Evolutionary conservation across 2,113 vertebrate genomes (phyloP).

Genomic region (Leuciscus idus): DNA sequence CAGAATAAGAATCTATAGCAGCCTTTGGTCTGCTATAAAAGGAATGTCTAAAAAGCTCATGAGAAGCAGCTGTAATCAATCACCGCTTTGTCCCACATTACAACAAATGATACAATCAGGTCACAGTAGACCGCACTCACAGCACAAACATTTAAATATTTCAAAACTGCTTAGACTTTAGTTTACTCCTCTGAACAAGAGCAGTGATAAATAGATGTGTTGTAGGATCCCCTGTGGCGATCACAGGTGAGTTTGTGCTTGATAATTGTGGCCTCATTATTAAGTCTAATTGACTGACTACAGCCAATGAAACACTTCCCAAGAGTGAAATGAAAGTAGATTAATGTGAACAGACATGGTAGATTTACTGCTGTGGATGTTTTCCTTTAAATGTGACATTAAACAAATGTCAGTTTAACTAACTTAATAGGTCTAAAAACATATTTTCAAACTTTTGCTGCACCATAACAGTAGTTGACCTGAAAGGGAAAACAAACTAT

Average conservation of each 20-base stretch:
- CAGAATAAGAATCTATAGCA: neutral
- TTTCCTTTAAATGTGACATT: neutral
- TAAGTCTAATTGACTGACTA: constrained; percentile 64
- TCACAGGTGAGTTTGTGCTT: neutral
- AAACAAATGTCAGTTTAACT: neutral
- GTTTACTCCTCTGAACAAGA: neutral
- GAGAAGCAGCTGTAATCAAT: constrained; percentile 8
- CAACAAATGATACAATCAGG: neutral
- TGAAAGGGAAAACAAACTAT: neutral
- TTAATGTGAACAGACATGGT: neutral
- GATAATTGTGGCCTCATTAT: constrained; percentile 24
- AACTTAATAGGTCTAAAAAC: neutral
- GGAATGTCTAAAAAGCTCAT: neutral
- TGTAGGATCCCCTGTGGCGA: constrained; percentile 12
- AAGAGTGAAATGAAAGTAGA: constrained; percentile 27
- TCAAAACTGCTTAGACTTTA: neutral
- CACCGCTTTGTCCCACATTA: neutral
- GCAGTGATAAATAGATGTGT: constrained; percentile 18
- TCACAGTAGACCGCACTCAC: neutral
- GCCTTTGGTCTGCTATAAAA: neutral
- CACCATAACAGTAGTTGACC: neutral
- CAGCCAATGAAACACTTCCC: constrained; percentile 56
- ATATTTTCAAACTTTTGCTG: neutral
- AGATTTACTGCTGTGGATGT: neutral
- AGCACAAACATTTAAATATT: constrained; percentile 17